Evolutionary conservation across 2,797 vertebrate species (phyloP).

Genomic region (Morelia viridis): DNA sequence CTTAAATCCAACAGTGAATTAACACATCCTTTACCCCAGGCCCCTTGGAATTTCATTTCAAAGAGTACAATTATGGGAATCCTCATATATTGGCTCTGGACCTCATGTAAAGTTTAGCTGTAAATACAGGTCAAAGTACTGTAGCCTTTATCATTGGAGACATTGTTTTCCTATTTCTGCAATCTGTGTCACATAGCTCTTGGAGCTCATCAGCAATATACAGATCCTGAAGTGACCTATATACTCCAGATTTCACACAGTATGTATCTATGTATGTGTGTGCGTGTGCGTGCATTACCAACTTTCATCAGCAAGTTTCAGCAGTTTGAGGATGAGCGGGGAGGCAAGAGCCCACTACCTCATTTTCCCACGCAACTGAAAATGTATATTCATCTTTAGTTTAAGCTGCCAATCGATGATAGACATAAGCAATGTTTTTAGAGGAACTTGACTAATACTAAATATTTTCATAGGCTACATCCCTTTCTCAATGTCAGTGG

Average conservation of each 20-base stretch:
- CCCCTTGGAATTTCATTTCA: neutral
- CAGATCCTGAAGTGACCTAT: conserved; percentile 30
- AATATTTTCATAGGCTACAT: neutral
- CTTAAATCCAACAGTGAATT: neutral
- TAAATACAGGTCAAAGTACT: conserved; percentile 34
- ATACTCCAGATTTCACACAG: conserved; percentile 31
- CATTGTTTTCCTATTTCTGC: conserved; percentile 34
- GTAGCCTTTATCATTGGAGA: conserved; percentile 48
- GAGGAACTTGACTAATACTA: neutral
- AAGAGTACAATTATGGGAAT: neutral
- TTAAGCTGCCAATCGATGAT: neutral
- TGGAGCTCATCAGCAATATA: conserved; percentile 29
- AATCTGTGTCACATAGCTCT: conserved; percentile 31
- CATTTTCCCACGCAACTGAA: conserved; percentile 31
- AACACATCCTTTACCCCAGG: neutral
- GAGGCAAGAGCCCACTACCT: conserved; percentile 4
- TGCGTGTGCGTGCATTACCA: neutral
- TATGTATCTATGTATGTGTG: conserved; percentile 1
- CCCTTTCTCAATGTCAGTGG: neutral
- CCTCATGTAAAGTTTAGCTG: conserved; percentile 47
- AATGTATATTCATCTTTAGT: neutral
- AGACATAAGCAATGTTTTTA: neutral
- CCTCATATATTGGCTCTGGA: conserved; percentile 11
- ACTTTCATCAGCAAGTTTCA: conserved; percentile 32
- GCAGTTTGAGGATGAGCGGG: conserved; percentile 11